Base-by-base conservation (phyloP, 2,888 invertebrate genomes). In the Timema cristinae region DNA sequence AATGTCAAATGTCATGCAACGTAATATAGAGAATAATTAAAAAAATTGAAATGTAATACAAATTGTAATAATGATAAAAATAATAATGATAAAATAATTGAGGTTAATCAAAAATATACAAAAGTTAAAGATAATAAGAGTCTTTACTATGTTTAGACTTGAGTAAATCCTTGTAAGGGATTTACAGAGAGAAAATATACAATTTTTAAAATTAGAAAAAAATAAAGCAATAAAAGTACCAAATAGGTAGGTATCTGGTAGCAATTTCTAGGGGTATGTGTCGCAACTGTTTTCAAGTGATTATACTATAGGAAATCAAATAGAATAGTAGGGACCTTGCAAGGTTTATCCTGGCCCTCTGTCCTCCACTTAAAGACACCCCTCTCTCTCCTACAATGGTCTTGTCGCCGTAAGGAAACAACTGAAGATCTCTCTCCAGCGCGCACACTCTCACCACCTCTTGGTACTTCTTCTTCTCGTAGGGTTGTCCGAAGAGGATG, bases 311-410 rank as follows among this genome's bases (percentile, higher is more conserved):
- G 8, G 9, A 11, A 10, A 56, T 52, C 8, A 10, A 10, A 50
- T 56, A 15, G 81, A 81, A 32, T 32, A 32, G 32, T 32, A 32
- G 2, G 32, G 32, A 85, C 80, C 86, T 84, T 0, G 91, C 91
- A 63, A 94, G 84, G 76, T 90, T 91, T 72, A 94, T 88, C 73
- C 94, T 85, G 0, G 93, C 93, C 74, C 90, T 88, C 82, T 94
- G 93, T 0, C 93, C 93, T 0, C 93, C 94, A 77, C 91, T 92
- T 68, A 94, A 83, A 68, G 89, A 88, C 72, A 90, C 86, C 13
- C 94, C 94, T 71, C 90, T 84, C 79, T 94, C 93, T 0, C 93
- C 93, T 1, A 94, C 90, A 73, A 91, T 79, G 0, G 91, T 92
- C 68, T 86, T 82, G 79, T 94, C 94, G 0, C 92, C 91, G 13